These are phyloP conservation scores for Gopherus evgoodei DNA, from an alignment of 2,113 vertebrate species.

Conservation along the genomic window DNA sequence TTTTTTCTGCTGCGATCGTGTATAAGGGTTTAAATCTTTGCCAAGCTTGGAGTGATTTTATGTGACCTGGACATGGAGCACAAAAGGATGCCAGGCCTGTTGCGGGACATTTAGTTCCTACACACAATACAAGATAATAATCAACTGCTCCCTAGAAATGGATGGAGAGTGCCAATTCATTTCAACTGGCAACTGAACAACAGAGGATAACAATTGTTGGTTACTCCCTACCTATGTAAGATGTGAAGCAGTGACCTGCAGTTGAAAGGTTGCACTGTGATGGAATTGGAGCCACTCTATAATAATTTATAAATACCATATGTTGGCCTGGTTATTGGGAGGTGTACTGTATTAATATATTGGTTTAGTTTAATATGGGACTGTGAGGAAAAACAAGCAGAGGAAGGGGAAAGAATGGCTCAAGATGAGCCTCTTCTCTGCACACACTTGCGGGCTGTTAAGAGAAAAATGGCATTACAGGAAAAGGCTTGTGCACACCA, in stretches of 20 bases:
- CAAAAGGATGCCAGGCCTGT: too few species aligned
- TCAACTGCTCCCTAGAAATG: too few species aligned
- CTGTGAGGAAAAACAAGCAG: background rate
- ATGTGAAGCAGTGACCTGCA: background rate
- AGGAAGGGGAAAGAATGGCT: background rate
- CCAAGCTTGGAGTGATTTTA: too few species aligned
- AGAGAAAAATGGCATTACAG: too few species aligned
- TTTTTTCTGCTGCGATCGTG: background rate
- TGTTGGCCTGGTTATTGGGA: background rate
- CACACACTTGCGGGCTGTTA: too few species aligned
- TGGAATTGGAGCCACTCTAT: background rate
- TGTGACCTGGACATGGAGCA: too few species aligned
- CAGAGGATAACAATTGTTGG: background rate
- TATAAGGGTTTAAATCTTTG: background rate
- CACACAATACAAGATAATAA: background rate
- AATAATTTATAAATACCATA: background rate
- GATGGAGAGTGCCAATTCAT: background rate
- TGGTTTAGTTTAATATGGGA: too few species aligned
- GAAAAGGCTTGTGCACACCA: too few species aligned
- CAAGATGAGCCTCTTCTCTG: background rate
- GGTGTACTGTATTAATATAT: background rate
- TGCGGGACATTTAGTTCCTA: background rate
- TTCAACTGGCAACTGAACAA: background rate
- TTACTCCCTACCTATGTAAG: background rate
- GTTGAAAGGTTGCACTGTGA: background rate